Evolutionary conservation across 1,140 invertebrate species (phyloP).

Genomic region (Drosophila bocki): DNA sequence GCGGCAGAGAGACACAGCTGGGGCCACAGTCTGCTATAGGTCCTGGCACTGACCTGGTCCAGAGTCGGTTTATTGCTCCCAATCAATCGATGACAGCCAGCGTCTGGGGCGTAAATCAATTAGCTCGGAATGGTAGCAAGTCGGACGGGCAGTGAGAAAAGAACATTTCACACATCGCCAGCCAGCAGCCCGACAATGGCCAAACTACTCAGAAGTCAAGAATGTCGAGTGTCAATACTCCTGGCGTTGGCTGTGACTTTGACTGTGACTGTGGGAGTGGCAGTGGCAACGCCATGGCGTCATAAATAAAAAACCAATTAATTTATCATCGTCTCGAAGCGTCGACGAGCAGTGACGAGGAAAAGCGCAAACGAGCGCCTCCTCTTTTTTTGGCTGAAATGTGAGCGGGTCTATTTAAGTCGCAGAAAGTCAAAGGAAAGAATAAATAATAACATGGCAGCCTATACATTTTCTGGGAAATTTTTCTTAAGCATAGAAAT

Average conservation of each 20-base stretch:
- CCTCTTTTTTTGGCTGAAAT: background rate
- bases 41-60: slow-evolving; percentile 23
- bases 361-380: slow-evolving; percentile 1
- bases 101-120: slow-evolving; percentile 62
- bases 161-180: slow-evolving; percentile 49
- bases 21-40: background rate
- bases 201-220: slow-evolving; percentile 32
- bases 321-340: slow-evolving; percentile 71
- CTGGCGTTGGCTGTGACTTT: background rate
- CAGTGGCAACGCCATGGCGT: slow-evolving; percentile 16
- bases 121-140: slow-evolving; percentile 38
- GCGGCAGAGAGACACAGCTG: background rate
- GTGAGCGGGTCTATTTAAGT: slow-evolving; percentile 49
- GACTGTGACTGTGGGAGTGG: slow-evolving; percentile 4
- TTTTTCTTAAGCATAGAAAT: slow-evolving; percentile 1
- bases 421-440: slow-evolving; percentile 23
- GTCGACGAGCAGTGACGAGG: slow-evolving; percentile 34
- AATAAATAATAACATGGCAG: slow-evolving; percentile 1
- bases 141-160: slow-evolving; percentile 10
- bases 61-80: slow-evolving; percentile 52
- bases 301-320: slow-evolving; percentile 83
- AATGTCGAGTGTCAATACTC: slow-evolving; percentile 18
- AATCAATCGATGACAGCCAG: slow-evolving; percentile 58
- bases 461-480: slow-evolving; percentile 14
- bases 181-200: slow-evolving; percentile 48